Evolutionary conservation across 2,888 invertebrate species (phyloP).

Genomic region (Meta bourneti): DNA sequence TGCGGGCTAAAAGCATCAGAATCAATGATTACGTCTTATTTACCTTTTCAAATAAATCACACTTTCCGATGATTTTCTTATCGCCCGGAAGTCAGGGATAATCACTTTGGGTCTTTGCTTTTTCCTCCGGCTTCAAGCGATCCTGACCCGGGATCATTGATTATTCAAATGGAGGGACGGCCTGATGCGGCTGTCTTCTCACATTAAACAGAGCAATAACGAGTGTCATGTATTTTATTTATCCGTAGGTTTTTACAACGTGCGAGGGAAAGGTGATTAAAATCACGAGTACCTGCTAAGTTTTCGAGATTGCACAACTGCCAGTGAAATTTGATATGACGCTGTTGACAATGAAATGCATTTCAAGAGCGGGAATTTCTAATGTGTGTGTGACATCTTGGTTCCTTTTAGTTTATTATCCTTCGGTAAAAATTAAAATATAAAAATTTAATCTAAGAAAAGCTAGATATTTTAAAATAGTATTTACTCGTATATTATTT

Average conservation of each 20-base stretch:
- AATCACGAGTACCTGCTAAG: slow-evolving; percentile 28
- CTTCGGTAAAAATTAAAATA: no score
- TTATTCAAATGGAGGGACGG: slow-evolving; percentile 47
- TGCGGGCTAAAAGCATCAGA: slow-evolving; percentile 52
- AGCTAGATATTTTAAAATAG: no score
- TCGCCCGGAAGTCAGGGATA: slow-evolving; percentile 25
- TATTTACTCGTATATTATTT: no score
- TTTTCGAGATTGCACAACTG: not conserved
- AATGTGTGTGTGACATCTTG: no score
- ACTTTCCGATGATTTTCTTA: slow-evolving; percentile 27
- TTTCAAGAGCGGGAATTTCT: no score
- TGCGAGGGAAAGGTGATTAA: slow-evolving; percentile 41
- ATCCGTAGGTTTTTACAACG: slow-evolving; percentile 25
- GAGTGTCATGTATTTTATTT: slow-evolving; percentile 71
- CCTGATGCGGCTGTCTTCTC: slow-evolving; percentile 29
- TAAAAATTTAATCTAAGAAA: no score
- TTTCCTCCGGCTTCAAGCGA: slow-evolving; percentile 38
- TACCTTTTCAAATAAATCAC: slow-evolving; percentile 73
- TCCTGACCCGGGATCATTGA: slow-evolving; percentile 65
- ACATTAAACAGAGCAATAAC: slow-evolving; percentile 65
- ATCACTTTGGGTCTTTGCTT: slow-evolving; percentile 54
- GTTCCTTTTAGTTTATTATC: no score
- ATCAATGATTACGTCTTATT: slow-evolving; percentile 66
- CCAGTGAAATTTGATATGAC: no score
- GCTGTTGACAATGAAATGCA: no score